Evolutionary conservation across 1,140 invertebrate genomes (phyloP), one percentile per base, ranked within the genome.

Genomic region (Himalopsyche phryganea): DNA sequence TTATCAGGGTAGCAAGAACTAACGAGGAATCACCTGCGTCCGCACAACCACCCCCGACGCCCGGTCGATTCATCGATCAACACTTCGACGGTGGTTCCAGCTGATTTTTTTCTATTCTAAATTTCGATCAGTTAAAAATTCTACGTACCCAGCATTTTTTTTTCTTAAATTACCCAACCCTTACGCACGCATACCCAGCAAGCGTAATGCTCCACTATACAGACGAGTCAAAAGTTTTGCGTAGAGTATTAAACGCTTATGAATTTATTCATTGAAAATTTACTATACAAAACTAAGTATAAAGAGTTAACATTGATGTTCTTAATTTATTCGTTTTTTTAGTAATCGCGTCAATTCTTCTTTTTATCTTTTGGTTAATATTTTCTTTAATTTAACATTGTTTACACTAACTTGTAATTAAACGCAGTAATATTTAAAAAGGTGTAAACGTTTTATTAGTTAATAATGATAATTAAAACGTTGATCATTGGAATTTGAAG

Each of bases 131-230:
- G 48, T 55, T 51, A 38, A 56, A 61, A 28, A 61, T 38, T 55
- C n/a, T 45, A 45, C 59, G 44, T 54, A 61, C 59, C 59, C 55
- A 23, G 42, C 18, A 20, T 35, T 38, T 57, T 54, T 58, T 63
- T 54, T 63, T 56, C 61, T 63, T 59, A 59, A 63, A 60, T 63
- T 63, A 63, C 56, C 57, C 57, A 63, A 63, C 61, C 61, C 61
- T 63, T 63, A 63, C 61, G 42, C 52, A 52, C 51, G 56, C 52
- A 57, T 50, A 46, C 51, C 60, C 41, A 13, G 15, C 50, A 33
- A 38, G 49, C 51, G 50, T 38, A 50, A 20, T 50, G 47, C 44
- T 18, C 9, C n/a, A 6, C 15, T 44, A 36, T 47, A 54, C 51
- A 46, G 51, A 5, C 4, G 6, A 6, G 11, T 17, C 42, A 42